Base-by-base conservation (phyloP, 1,140 invertebrate species). In the Neodiprion virginianus region DNA sequence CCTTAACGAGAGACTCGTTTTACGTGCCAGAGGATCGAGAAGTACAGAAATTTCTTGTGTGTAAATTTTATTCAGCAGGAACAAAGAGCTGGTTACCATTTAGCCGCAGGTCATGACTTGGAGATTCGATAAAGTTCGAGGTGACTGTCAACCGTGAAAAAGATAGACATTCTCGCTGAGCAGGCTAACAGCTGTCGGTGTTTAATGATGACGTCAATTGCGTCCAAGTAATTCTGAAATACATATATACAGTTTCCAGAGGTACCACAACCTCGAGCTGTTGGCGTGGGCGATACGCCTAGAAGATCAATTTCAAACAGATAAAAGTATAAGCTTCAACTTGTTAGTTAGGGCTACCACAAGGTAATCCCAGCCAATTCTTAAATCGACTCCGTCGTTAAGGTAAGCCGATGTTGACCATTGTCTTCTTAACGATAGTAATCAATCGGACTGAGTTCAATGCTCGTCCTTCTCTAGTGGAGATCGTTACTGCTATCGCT, bases 391-490 rank as follows among this genome's bases (percentile, higher is more conserved):
- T 74, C 66, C 40, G 72, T 84, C 79, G 81, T 85, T 79, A 80
- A 74, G 76, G 68, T 79, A 79, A 84, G 78, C 74, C 72, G 76
- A 67, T 80, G 77, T 80, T 53, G 14, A 21, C 76, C 78, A 85
- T 87, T 86, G 84, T 86, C 79, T 82, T 75, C 75, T 70, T 84
- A 85, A 83, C 78, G 85, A 87, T 85, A 77, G 79, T 79, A 78
- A 87, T 86, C 85, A 82, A 83, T 84, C 80, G 82, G 77, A 72
- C 69, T 67, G 77, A 17, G 77, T 79, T 85, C 81, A 77, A 79
- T 78, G 76, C 72, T 67, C 72, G 53, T 61, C n/a, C 23, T 70
- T 48, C 53, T 70, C 72, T 67, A 49, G 23, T 68, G 23, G 61
- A 10, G 14, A 67, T 73, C 72, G 73, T 75, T 79, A 69, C 67